Conservation (phyloP, 2,888 invertebrate genomes). For the Masnerella sp. region DNA sequence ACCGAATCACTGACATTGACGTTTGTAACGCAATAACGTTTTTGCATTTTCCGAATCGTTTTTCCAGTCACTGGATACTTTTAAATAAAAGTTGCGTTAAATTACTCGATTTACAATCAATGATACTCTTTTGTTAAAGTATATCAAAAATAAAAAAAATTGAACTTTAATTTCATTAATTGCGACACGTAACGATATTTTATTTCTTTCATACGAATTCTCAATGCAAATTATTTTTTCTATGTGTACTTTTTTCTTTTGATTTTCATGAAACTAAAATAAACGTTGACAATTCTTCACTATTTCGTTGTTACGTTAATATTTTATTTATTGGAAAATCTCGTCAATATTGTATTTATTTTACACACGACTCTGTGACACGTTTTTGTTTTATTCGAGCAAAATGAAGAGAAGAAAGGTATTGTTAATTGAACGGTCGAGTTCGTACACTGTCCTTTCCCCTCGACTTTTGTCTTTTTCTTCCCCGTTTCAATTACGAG, state of each 20-base stretch:
- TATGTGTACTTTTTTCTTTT: no score
- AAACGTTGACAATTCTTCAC: no score
- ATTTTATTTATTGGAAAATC: no score
- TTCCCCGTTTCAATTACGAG: constrained; percentile 66
- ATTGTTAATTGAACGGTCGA: constrained; percentile 67
- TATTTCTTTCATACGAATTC: no score
- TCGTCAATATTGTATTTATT: no score
- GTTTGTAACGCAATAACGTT: constrained; percentile 6
- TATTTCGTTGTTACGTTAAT: no score
- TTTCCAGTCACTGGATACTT: neutral
- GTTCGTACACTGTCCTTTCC: constrained; percentile 58
- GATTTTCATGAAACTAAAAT: no score
- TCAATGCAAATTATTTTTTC: no score
- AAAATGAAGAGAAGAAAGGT: constrained; percentile 56
- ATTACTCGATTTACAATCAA: neutral
- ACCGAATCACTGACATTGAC: neutral
- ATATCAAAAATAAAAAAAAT: no score
- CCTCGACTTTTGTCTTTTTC: constrained; percentile 54
- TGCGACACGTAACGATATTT: no score
- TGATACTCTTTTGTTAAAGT: no score
- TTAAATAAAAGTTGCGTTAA: neutral
- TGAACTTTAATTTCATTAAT: no score
- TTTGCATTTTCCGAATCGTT: neutral
- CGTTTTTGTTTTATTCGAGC: neutral
- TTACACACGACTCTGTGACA: neutral